phyloP scores from a whole-genome alignment of 2,888 invertebrate genomes.

The Marasmarcha lunaedactyla region DNA sequence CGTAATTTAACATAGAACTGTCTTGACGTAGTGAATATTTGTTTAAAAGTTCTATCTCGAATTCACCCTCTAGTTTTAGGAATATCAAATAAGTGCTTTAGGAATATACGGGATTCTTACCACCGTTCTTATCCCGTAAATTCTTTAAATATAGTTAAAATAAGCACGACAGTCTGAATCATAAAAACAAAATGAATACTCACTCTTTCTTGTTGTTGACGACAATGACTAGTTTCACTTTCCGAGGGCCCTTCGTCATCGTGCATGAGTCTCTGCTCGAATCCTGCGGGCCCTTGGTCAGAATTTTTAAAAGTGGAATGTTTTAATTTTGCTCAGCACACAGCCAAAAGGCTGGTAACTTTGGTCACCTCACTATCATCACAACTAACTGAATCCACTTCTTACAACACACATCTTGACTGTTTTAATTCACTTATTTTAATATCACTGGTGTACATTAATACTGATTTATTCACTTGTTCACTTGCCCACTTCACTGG shows the following conservation, averaged over 20 bases:
- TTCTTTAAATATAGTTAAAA: too few relatives aligned
- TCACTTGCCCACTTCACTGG: slow-evolving; percentile 13
- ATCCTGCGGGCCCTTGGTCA: slow-evolving; percentile 61
- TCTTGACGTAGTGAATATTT: too few relatives aligned
- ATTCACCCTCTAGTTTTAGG: too few relatives aligned
- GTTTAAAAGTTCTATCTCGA: too few relatives aligned
- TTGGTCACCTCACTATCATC: slow-evolving; percentile 53
- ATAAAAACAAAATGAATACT: slow-evolving; percentile 38
- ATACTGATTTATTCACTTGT: slow-evolving; percentile 29
- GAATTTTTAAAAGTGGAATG: slow-evolving; percentile 65
- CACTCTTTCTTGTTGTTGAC: slow-evolving; percentile 71
- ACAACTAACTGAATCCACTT: slow-evolving; percentile 35
- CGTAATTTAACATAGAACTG: too few relatives aligned
- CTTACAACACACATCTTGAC: slow-evolving; percentile 30
- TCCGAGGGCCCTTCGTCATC: slow-evolving; percentile 72
- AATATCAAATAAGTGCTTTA: too few relatives aligned
- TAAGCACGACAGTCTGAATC: too few relatives aligned
- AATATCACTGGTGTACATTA: slow-evolving; percentile 35
- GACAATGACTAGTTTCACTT: slow-evolving; percentile 71
- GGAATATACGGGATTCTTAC: too few relatives aligned
- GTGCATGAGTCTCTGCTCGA: slow-evolving; percentile 59
- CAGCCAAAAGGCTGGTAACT: slow-evolving; percentile 35
- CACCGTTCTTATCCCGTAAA: too few relatives aligned
- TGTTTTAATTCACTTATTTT: slow-evolving; percentile 9
- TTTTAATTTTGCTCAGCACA: slow-evolving; percentile 40